phyloP scores from a whole-genome alignment of 2,888 invertebrate species.

The Oscheius onirici region DNA sequence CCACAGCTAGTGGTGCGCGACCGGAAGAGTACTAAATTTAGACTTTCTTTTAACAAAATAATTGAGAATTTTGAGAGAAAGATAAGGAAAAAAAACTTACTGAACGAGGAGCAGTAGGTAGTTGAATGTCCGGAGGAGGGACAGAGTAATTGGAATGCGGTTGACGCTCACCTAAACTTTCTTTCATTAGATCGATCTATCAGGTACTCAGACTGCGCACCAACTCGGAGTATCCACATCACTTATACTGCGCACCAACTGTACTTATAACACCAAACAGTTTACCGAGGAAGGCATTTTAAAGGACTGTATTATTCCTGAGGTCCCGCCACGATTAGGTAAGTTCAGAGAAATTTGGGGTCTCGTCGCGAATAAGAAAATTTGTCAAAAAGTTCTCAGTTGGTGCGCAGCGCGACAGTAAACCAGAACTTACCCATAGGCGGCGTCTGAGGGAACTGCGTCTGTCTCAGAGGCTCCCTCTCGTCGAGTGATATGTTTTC shows the following conservation, averaged over 20 bases:
- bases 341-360: too few relatives aligned
- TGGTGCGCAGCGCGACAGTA: too few relatives aligned
- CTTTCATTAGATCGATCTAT: not conserved
- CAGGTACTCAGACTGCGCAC: too few relatives aligned
- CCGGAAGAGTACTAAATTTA: slow-evolving; percentile 15
- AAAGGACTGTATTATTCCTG: too few relatives aligned
- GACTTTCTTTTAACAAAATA: not conserved
- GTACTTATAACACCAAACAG: too few relatives aligned
- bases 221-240: too few relatives aligned
- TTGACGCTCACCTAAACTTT: not conserved
- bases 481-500: slow-evolving; percentile 24
- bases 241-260: too few relatives aligned
- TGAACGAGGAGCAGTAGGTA: slow-evolving; percentile 14
- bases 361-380: too few relatives aligned
- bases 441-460: slow-evolving; percentile 26
- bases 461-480: slow-evolving; percentile 16
- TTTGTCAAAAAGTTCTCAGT: too few relatives aligned
- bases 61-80: too few relatives aligned
- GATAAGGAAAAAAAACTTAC: slow-evolving; percentile 1
- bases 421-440: not conserved
- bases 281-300: too few relatives aligned
- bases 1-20: slow-evolving; percentile 28
- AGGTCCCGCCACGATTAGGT: too few relatives aligned
- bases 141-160: slow-evolving; percentile 17
- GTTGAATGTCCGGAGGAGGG: slow-evolving; percentile 23